These are phyloP conservation scores for Pristis pectinata DNA, from an alignment of 2,797 vertebrate species.

Conservation along the genomic window DNA sequence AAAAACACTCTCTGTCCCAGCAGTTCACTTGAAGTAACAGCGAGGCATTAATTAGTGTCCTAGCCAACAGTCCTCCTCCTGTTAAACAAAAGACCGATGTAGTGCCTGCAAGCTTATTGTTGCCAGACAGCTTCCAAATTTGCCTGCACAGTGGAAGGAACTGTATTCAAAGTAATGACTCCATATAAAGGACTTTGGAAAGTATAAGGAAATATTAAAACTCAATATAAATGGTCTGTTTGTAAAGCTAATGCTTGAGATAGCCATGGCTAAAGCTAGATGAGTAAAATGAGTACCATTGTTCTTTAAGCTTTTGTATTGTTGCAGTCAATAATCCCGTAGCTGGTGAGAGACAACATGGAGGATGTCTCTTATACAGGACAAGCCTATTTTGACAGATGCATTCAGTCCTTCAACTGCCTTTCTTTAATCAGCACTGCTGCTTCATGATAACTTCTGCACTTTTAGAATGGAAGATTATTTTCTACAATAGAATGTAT, in stretches of 20 bases:
- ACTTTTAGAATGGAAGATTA: slow-evolving; percentile 5
- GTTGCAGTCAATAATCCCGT: not conserved
- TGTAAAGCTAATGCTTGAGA: not conserved
- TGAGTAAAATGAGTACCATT: not conserved
- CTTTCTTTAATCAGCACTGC: not conserved
- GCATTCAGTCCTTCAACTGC: not conserved
- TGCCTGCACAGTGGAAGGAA: not conserved
- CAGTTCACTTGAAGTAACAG: not conserved
- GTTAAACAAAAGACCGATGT: not conserved
- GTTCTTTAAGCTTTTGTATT: not conserved
- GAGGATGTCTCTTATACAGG: not conserved
- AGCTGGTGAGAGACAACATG: not conserved
- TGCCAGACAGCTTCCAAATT: not conserved
- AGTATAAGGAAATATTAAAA: not conserved
- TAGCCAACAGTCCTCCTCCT: not conserved
- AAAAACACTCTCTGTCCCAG: not conserved
- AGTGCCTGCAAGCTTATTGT: not conserved
- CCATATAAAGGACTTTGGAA: not conserved
- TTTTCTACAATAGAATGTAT: not conserved
- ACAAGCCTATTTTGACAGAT: not conserved
- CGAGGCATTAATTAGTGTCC: not conserved
- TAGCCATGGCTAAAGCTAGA: too few species aligned
- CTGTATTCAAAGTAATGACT: not conserved
- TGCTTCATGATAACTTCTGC: not conserved
- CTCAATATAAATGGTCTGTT: not conserved